Evolutionary conservation across 1,140 invertebrate genomes (phyloP), one percentile per base, ranked within the genome.

Genomic region (Hylaeus volcanicus): DNA sequence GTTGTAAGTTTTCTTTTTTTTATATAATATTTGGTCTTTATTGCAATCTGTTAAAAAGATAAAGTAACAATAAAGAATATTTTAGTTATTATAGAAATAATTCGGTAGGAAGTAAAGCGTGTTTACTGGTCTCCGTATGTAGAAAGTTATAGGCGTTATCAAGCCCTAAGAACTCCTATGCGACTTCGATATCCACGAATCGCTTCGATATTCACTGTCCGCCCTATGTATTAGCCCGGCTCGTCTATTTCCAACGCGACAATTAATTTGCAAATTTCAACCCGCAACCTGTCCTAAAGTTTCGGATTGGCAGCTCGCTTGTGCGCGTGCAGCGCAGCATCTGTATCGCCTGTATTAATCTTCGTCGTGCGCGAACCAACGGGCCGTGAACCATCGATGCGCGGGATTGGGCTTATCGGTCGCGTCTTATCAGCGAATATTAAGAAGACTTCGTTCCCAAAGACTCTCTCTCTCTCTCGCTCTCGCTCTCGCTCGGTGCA

Each of bases 211-310:
- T 26, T 26, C 26, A 26, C 26, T 26, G 45, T 48, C 53, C 55
- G 43, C 68, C 75, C 68, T 48, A 68, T 55, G 74, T 61, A 82
- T 70, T 58, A 72, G 69, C 65, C 53, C 14, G 12, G 69, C 37
- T 55, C n/a, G 37, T 45, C 12, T 74, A 80, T 68, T 63, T 75
- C 83, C 68, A 82, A 84, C 72, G 82, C 43, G 69, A 73, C 82
- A 58, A 85, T 85, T 74, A 84, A 84, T 85, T 69, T 73, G 63
- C 78, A 66, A 76, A 84, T 76, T 74, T 64, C 53, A n/a, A 56
- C 60, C 12, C 26, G 11, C 39, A 55, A 77, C 37, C 14, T 72
- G 48, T 39, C 14, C 15, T 41, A 41, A 55, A 56, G 69, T 74
- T 58, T 11, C 45, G 75, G 37, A 43, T n/a, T 6, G 41, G 37